Conservation (phyloP, 2,113 vertebrate species). For the Anhinga anhinga region DNA sequence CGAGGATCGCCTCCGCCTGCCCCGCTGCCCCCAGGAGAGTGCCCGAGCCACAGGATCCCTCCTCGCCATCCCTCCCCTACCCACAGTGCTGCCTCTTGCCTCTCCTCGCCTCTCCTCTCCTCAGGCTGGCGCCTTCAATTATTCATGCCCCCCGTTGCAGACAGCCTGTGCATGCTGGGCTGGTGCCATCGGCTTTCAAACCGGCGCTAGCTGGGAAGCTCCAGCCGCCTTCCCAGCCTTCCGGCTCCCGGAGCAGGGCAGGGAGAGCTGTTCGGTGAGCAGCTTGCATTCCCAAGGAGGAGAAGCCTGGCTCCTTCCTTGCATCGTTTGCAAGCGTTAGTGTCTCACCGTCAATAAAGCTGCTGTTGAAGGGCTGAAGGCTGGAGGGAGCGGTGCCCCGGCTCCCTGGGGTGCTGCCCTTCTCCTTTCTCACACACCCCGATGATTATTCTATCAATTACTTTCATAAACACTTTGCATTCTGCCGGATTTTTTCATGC, state of each 20-base stretch:
- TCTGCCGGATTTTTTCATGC: conserved; percentile 51
- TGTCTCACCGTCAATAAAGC: not conserved
- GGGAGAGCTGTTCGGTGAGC: not conserved
- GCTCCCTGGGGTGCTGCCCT: conserved; percentile 58
- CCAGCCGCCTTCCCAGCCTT: not conserved
- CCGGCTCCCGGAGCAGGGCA: not conserved
- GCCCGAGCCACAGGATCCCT: not conserved
- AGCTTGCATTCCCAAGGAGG: not conserved
- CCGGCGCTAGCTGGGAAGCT: not conserved
- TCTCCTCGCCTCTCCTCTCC: not conserved
- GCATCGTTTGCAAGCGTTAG: not conserved
- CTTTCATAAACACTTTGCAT: conserved; percentile 58
- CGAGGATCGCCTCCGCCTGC: not conserved
- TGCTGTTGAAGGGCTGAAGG: conserved; percentile 38
- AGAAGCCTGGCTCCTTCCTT: not conserved
- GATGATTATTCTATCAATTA: conserved; percentile 76
- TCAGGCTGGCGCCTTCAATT: conserved; percentile 62
- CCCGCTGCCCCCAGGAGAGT: not conserved
- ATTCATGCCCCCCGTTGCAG: conserved; percentile 72
- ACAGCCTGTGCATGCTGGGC: conserved; percentile 13
- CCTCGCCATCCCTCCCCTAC: not conserved
- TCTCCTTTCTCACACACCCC: conserved; percentile 10
- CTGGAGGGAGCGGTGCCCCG: conserved; percentile 33
- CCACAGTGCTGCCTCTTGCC: not conserved
- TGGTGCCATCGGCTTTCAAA: conserved; percentile 2